Percentiles rank a stretch among this genome's conserved stretches.
phyloP scores from a whole-genome alignment of 2,888 invertebrate species.

The Alloscopus bannaensis region DNA sequence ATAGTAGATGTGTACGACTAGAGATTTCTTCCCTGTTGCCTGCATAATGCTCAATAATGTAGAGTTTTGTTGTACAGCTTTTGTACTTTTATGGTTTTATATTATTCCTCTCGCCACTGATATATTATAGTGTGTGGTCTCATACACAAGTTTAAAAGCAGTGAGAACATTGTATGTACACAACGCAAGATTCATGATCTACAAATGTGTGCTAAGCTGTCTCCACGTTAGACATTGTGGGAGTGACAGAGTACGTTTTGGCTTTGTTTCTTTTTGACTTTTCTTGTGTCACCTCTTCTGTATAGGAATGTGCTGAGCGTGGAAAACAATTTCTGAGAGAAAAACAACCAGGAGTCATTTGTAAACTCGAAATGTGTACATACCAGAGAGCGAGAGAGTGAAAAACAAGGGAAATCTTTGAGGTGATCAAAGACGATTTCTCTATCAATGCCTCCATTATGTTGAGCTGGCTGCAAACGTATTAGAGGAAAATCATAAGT shows the following conservation, averaged over 20 bases:
- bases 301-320: not conserved
- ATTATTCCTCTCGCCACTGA: too few relatives aligned
- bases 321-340: not conserved
- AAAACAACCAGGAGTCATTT: conserved; percentile 9
- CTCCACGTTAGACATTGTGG: conserved; percentile 8
- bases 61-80: conserved; percentile 17
- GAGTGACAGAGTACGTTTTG: not conserved
- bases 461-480: too few relatives aligned
- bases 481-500: too few relatives aligned
- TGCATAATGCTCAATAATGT: conserved; percentile 17
- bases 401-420: too few relatives aligned
- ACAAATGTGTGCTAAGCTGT: conserved; percentile 6
- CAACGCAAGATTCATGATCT: too few relatives aligned
- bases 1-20: not conserved
- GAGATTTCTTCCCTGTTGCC: too few relatives aligned
- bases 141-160: too few relatives aligned
- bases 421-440: too few relatives aligned
- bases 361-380: too few relatives aligned
- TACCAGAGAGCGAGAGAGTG: too few relatives aligned
- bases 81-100: conserved; percentile 50
- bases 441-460: too few relatives aligned
- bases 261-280: conserved; percentile 1
- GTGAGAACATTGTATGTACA: conserved; percentile 10
- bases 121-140: too few relatives aligned
- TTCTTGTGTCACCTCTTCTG: conserved; percentile 4